These are phyloP conservation scores for Metacarcinus magister DNA, from an alignment of 2,888 invertebrate genomes.

Conservation along the genomic window DNA sequence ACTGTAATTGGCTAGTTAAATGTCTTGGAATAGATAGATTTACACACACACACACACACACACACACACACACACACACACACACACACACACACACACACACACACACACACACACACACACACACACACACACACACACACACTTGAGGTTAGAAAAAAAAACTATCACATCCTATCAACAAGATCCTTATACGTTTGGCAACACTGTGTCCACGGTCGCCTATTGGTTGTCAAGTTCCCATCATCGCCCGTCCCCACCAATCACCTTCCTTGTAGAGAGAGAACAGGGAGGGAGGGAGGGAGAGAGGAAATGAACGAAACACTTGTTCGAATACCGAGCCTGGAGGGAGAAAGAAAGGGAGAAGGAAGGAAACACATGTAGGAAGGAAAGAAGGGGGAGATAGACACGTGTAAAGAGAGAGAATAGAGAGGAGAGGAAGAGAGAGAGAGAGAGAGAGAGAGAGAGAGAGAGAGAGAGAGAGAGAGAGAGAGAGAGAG, in stretches of 20 bases:
- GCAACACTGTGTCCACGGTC: neutral
- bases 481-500: neutral
- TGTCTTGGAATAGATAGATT: too few relatives aligned
- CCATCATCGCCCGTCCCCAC: neutral
- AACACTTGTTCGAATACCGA: neutral
- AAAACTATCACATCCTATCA: neutral
- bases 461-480: neutral
- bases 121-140: constrained; percentile 34
- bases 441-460: neutral
- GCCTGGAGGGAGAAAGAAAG: neutral
- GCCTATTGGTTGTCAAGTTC: neutral
- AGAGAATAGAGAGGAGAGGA: neutral
- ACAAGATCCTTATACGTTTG: neutral
- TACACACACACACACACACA: too few relatives aligned
- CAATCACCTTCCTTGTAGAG: neutral
- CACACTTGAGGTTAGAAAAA: neutral
- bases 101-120: constrained; percentile 16
- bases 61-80: constrained; percentile 1
- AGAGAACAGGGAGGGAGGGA: neutral
- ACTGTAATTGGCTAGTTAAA: too few relatives aligned
- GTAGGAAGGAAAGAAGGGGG: neutral
- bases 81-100: constrained; percentile 57
- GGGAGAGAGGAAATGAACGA: neutral
- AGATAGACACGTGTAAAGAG: neutral
- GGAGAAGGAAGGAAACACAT: neutral